Conservation (phyloP, 2,113 vertebrate genomes). For the Charina bottae region DNA sequence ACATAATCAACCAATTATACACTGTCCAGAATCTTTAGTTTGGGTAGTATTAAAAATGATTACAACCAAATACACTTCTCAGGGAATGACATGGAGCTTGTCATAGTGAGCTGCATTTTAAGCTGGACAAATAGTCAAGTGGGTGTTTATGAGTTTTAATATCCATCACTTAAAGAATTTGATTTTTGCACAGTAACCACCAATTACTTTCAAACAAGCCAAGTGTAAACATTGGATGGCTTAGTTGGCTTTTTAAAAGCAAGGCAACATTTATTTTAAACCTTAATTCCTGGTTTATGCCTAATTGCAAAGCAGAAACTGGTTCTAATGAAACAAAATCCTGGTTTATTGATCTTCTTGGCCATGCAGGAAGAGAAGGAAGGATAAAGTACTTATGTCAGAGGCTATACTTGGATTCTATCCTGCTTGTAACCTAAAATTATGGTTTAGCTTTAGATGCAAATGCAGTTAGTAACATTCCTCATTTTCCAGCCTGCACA, state of each 20-base stretch:
- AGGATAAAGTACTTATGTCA: background rate
- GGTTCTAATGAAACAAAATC: background rate
- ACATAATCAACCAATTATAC: too few species aligned
- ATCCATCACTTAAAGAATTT: background rate
- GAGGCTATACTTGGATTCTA: background rate
- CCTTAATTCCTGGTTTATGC: background rate
- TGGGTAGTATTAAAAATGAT: too few species aligned
- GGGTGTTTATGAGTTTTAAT: background rate
- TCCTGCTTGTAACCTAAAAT: background rate
- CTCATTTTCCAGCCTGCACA: constrained; percentile 53
- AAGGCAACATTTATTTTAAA: background rate
- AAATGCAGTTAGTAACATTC: constrained; percentile 27
- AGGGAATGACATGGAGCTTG: too few species aligned
- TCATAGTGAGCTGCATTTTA: too few species aligned
- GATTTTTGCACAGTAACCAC: background rate
- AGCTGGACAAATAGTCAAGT: background rate
- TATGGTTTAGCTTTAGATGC: background rate
- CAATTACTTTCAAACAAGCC: background rate
- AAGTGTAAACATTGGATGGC: background rate
- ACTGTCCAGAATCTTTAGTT: too few species aligned
- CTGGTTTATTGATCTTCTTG: background rate
- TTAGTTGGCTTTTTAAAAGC: background rate
- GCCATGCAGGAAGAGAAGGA: background rate
- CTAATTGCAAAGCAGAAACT: background rate
- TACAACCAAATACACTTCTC: too few species aligned